These are phyloP conservation scores for Thera obeliscata DNA, from an alignment of 2,888 invertebrate species.

Conservation along the genomic window DNA sequence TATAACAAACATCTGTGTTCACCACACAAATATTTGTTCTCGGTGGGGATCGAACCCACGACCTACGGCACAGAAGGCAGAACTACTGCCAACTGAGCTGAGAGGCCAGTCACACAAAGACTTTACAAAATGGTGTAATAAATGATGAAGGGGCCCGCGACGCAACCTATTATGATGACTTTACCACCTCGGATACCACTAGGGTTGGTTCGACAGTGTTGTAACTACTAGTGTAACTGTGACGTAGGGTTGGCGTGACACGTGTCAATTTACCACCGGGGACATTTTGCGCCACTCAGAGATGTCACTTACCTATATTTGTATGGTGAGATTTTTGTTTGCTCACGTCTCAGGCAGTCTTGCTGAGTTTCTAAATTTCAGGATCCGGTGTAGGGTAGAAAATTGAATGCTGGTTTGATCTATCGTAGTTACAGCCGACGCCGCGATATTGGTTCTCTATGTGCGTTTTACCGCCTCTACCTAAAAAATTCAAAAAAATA, in stretches of 20 bases:
- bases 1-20: too few species aligned
- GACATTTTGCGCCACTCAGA: conserved; percentile 12
- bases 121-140: not conserved
- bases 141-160: not conserved
- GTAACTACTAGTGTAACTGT: conserved; percentile 7
- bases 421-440: too few species aligned
- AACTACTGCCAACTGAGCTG: too few species aligned
- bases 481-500: too few species aligned
- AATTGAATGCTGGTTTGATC: too few species aligned
- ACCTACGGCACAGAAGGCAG: too few species aligned
- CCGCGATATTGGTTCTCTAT: too few species aligned
- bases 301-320: not conserved
- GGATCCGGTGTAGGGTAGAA: too few species aligned
- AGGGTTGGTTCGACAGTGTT: conserved; percentile 7
- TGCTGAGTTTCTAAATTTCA: too few species aligned
- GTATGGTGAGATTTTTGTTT: conserved; percentile 7
- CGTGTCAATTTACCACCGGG: conserved; percentile 46
- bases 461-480: too few species aligned
- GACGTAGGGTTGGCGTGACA: conserved; percentile 15
- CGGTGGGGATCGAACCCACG: too few species aligned
- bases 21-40: too few species aligned
- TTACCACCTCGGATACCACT: conserved; percentile 1
- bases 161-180: not conserved
- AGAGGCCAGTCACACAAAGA: not conserved
- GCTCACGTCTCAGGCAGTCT: not conserved